These are phyloP conservation scores for Capreolus pygargus DNA, from an alignment of 2,113 vertebrate species.

Conservation along the genomic window DNA sequence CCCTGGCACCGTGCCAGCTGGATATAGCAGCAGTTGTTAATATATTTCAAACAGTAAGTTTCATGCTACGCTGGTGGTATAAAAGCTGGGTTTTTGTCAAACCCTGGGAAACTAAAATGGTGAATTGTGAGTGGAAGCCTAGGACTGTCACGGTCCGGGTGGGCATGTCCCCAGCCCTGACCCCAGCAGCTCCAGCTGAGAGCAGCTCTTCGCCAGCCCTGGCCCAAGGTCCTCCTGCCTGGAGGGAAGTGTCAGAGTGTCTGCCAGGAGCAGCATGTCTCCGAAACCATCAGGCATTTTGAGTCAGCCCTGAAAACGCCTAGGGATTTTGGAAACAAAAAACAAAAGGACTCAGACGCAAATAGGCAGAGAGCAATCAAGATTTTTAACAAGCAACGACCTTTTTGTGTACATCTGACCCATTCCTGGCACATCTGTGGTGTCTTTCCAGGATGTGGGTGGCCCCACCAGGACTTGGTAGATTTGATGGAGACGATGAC, in stretches of 20 bases:
- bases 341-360: neutral
- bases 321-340: neutral
- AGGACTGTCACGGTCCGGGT: neutral
- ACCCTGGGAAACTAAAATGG: neutral
- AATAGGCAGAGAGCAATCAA: neutral
- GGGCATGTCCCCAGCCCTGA: neutral
- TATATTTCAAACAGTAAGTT: conserved; percentile 45
- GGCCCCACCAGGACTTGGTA: neutral
- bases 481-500: neutral
- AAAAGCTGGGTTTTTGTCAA: conserved; percentile 39
- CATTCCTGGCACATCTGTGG: neutral
- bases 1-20: conserved; percentile 42
- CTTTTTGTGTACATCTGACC: neutral
- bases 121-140: neutral
- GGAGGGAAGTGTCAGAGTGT: neutral
- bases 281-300: neutral
- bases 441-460: neutral
- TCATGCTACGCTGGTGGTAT: neutral
- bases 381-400: neutral
- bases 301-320: neutral
- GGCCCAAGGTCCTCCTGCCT: neutral
- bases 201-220: neutral
- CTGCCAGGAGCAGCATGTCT: neutral
- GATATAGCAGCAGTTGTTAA: conserved; percentile 29
- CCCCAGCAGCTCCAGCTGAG: neutral